Evolutionary conservation across 2,797 vertebrate species (phyloP).

Genomic region (Thunnus albacares): DNA sequence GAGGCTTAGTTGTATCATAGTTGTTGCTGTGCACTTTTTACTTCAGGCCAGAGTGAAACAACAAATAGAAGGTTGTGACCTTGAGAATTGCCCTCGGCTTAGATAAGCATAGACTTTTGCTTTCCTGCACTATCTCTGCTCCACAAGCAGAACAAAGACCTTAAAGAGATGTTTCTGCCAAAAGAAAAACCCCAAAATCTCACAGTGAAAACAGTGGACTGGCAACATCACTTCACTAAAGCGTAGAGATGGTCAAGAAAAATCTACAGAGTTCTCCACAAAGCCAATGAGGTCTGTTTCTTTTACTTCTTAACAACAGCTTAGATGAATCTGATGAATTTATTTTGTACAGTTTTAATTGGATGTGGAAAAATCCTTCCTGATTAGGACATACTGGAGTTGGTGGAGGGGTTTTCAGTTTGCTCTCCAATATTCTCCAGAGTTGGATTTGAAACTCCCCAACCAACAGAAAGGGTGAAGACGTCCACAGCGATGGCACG

Average conservation of each 20-base stretch:
- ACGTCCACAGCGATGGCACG: conserved; percentile 38
- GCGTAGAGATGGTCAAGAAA: conserved; percentile 32
- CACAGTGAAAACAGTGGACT: neutral
- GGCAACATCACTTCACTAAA: conserved; percentile 2
- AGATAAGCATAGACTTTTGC: conserved; percentile 45
- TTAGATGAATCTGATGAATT: conserved; percentile 39
- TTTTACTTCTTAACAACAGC: conserved; percentile 39
- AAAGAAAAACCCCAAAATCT: conserved; percentile 19
- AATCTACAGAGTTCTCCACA: conserved; percentile 19
- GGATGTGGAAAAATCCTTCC: conserved; percentile 38
- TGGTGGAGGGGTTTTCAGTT: conserved; percentile 24
- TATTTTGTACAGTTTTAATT: conserved; percentile 62
- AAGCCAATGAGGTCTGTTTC: conserved; percentile 56
- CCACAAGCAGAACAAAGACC: conserved; percentile 42
- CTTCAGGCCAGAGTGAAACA: conserved; percentile 55
- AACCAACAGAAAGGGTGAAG: conserved; percentile 45
- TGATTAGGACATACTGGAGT: conserved; percentile 36
- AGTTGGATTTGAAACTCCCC: conserved; percentile 38
- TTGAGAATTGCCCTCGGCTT: conserved; percentile 59
- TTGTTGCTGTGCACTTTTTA: conserved; percentile 51
- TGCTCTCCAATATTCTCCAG: conserved; percentile 34
- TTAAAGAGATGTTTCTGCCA: conserved; percentile 48
- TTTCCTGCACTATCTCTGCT: conserved; percentile 31
- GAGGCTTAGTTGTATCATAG: conserved; percentile 60
- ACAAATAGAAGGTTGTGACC: conserved; percentile 57